These are phyloP conservation scores for Sinelater perroti DNA, from an alignment of 2,888 invertebrate genomes.

Conservation along the genomic window DNA sequence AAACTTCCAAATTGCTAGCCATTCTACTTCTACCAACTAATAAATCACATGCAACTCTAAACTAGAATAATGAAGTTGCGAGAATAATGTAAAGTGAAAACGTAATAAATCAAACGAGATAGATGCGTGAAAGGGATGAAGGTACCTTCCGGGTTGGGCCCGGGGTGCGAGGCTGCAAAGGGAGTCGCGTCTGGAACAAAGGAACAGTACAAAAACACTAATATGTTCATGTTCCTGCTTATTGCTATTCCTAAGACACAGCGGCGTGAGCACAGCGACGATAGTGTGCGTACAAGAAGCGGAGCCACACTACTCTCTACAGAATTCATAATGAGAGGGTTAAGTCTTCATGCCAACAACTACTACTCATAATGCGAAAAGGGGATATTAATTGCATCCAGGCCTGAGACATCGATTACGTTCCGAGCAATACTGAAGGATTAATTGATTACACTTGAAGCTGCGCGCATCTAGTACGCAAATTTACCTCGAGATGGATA, in stretches of 20 bases:
- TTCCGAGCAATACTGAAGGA: constrained; percentile 14
- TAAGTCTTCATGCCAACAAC: constrained; percentile 32
- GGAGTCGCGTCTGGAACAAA: constrained; percentile 61
- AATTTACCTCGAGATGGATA: no score
- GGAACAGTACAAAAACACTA: constrained; percentile 55
- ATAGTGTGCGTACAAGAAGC: constrained; percentile 61
- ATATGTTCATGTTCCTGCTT: constrained; percentile 52
- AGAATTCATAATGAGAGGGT: constrained; percentile 39
- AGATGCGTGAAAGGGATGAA: constrained; percentile 47
- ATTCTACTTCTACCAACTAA: constrained; percentile 36
- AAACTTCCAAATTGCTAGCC: no score
- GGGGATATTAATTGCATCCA: constrained; percentile 26
- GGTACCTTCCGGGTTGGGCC: constrained; percentile 59
- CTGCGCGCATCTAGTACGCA: no score
- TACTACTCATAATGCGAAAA: constrained; percentile 24
- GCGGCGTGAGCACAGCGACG: constrained; percentile 50
- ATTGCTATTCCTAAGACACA: constrained; percentile 49
- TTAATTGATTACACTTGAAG: constrained; percentile 20
- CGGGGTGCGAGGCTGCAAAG: constrained; percentile 59
- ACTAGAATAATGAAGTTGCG: constrained; percentile 40
- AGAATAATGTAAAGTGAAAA: constrained; percentile 41
- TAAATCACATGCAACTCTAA: constrained; percentile 42
- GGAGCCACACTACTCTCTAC: constrained; percentile 37
- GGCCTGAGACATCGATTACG: constrained; percentile 22
- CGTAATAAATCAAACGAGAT: constrained; percentile 48